phyloP scores from a whole-genome alignment of 2,797 vertebrate genomes.

The Karalla daura region DNA sequence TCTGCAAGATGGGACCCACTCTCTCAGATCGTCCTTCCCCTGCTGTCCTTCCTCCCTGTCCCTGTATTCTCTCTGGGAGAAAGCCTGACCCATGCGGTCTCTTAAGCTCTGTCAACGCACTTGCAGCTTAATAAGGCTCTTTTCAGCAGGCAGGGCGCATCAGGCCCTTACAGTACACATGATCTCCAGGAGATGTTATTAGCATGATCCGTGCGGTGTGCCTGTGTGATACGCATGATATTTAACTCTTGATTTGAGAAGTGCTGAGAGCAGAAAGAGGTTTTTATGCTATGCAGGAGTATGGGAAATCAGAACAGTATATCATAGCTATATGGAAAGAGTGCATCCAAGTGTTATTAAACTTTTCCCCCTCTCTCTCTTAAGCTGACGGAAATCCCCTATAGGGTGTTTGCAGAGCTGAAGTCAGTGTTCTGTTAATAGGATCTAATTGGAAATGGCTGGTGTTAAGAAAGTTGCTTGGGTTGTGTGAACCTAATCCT shows the following conservation, averaged over 20 bases:
- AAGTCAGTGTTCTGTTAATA: conserved; percentile 74
- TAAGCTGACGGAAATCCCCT: conserved; percentile 66
- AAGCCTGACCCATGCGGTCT: conserved; percentile 12
- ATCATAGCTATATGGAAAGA: conserved; percentile 30
- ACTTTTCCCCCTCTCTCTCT: conserved; percentile 35
- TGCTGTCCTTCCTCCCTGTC: neutral
- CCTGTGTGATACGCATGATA: conserved; percentile 10
- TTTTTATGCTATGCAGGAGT: conserved; percentile 1
- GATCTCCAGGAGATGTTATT: conserved; percentile 29
- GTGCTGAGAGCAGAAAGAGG: neutral
- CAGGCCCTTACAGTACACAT: conserved; percentile 12
- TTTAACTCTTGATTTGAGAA: conserved; percentile 1
- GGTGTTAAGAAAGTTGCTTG: conserved; percentile 71
- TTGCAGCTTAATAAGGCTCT: conserved; percentile 31
- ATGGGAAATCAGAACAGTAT: conserved; percentile 1
- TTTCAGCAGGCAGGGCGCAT: conserved; percentile 10
- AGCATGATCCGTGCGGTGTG: conserved; percentile 24
- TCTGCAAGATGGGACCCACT: conserved; percentile 9
- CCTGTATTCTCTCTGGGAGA: neutral
- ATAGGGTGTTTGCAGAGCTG: conserved; percentile 63
- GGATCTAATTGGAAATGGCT: conserved; percentile 76
- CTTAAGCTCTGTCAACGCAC: conserved; percentile 43
- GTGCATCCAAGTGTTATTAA: conserved; percentile 39
- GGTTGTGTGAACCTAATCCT: conserved; percentile 73
- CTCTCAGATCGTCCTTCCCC: conserved; percentile 1